These are phyloP conservation scores for Holacanthella duospinosa DNA, from an alignment of 2,888 invertebrate species.

Conservation along the genomic window DNA sequence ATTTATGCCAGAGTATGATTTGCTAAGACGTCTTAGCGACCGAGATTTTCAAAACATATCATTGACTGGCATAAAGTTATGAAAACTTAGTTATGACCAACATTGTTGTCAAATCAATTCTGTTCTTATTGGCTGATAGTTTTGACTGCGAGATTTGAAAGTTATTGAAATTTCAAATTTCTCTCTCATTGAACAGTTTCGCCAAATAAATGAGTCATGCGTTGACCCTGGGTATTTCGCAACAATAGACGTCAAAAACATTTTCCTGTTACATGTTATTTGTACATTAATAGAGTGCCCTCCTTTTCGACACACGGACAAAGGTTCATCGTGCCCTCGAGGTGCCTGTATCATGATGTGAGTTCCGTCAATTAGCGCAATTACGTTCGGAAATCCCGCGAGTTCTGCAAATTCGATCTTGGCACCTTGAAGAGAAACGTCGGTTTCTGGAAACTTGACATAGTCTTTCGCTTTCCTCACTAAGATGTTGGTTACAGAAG, in stretches of 20 bases:
- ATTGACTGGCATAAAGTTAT: no score
- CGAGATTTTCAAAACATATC: no score
- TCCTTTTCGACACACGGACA: slow-evolving; percentile 10
- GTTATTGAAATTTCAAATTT: no score
- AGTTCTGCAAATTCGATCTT: background rate
- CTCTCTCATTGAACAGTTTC: background rate
- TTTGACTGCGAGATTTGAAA: no score
- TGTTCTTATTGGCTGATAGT: no score
- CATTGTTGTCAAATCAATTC: no score
- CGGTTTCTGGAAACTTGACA: background rate
- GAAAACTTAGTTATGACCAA: no score
- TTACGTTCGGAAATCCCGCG: slow-evolving; percentile 6
- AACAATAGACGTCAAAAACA: background rate
- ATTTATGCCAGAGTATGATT: no score
- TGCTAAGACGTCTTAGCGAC: no score
- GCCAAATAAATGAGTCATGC: slow-evolving; percentile 12
- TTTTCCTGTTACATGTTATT: background rate
- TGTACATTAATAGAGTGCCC: slow-evolving; percentile 12
- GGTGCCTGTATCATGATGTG: slow-evolving; percentile 3
- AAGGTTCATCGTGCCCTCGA: background rate
- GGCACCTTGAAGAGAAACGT: no score
- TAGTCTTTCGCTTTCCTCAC: background rate
- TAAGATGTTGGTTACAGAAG: background rate
- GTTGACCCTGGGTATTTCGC: slow-evolving; percentile 12
- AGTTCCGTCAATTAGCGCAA: slow-evolving; percentile 10